These are phyloP conservation scores for Epinotia bilunana DNA, from an alignment of 2,888 invertebrate species.

Conservation along the genomic window DNA sequence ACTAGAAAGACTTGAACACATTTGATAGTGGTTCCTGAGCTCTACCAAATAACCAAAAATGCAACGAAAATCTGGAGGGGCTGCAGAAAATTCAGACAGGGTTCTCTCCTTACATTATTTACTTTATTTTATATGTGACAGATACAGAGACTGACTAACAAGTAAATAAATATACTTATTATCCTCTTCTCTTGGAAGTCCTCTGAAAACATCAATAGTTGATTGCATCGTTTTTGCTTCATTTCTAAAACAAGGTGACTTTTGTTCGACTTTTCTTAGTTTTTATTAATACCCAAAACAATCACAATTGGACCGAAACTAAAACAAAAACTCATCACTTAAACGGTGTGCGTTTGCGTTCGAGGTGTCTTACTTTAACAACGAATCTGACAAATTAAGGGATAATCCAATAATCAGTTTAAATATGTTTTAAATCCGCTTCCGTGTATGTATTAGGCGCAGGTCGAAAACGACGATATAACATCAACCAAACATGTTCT, in stretches of 20 bases:
- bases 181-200: not conserved
- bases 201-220: not conserved
- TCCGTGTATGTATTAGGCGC: conserved; percentile 26
- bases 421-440: conserved; percentile 30
- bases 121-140: too few relatives aligned
- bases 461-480: conserved; percentile 1
- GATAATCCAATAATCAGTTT: conserved; percentile 32
- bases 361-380: not conserved
- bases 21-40: too few relatives aligned
- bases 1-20: too few relatives aligned
- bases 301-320: not conserved
- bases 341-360: not conserved
- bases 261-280: conserved; percentile 11
- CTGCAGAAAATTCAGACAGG: too few relatives aligned
- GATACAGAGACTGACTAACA: too few relatives aligned
- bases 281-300: conserved; percentile 5
- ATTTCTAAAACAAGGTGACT: conserved; percentile 11
- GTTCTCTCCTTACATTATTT: too few relatives aligned
- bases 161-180: too few relatives aligned
- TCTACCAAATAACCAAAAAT: too few relatives aligned
- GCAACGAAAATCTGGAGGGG: too few relatives aligned
- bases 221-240: not conserved
- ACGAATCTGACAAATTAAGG: conserved; percentile 8
- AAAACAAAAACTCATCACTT: not conserved
- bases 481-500: too few relatives aligned